A percentile compares a stretch with the other conserved stretches of the same genome.
phyloP scores from a whole-genome alignment of 1,140 invertebrate genomes.

The Grapholita molesta region DNA sequence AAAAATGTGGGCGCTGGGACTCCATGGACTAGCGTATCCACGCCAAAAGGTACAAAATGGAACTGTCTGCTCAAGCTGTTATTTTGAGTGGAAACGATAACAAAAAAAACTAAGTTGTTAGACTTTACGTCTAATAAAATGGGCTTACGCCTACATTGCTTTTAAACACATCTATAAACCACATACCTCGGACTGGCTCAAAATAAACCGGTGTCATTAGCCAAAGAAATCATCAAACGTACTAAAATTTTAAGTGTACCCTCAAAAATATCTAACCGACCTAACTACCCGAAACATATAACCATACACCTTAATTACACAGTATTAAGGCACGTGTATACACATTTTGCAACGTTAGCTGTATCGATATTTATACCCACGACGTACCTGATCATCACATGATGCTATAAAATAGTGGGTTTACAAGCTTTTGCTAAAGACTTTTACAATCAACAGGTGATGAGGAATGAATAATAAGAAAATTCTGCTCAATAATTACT shows the following conservation, averaged over 20 bases:
- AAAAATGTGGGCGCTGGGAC: no score
- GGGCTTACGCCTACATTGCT: neutral
- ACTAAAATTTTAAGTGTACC: conserved; percentile 1
- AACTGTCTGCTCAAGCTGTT: no score
- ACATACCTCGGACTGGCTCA: neutral
- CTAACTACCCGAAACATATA: no score
- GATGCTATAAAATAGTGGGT: neutral
- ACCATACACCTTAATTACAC: no score
- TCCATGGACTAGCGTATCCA: no score
- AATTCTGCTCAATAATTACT: neutral
- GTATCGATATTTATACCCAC: no score
- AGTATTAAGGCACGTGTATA: no score
- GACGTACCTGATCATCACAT: neutral
- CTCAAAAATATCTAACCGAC: no score
- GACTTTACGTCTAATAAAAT: neutral
- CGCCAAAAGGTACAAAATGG: no score
- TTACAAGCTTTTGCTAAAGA: neutral
- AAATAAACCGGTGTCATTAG: neutral
- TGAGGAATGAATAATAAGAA: neutral
- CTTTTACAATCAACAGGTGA: neutral
- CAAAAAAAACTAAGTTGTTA: neutral
- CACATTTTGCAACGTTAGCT: no score
- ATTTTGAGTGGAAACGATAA: no score
- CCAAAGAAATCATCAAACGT: neutral
- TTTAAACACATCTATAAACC: neutral